phyloP scores from a whole-genome alignment of 2,113 vertebrate genomes.

The Diadophis punctatus region DNA sequence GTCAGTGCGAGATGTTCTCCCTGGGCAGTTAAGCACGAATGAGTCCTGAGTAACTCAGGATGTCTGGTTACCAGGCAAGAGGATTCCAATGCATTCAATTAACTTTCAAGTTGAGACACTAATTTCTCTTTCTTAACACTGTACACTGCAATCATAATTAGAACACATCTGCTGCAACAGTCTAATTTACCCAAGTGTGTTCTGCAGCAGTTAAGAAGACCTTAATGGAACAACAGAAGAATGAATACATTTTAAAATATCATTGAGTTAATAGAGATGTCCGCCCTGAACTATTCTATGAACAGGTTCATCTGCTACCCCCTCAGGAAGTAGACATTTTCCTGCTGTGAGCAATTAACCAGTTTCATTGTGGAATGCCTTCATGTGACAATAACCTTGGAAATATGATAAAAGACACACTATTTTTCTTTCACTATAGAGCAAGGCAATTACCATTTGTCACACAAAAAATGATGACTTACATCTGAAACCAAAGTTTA shows the following conservation, averaged over 20 bases:
- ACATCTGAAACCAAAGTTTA: slow-evolving; percentile 27
- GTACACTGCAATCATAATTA: slow-evolving; percentile 11
- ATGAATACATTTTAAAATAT: slow-evolving; percentile 32
- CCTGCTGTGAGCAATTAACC: slow-evolving; percentile 9
- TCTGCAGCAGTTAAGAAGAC: slow-evolving; percentile 15
- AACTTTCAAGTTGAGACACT: slow-evolving; percentile 17
- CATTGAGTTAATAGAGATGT: slow-evolving; percentile 24
- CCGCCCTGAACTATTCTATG: slow-evolving; percentile 5
- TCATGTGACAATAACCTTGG: slow-evolving; percentile 12
- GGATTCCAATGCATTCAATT: slow-evolving; percentile 6
- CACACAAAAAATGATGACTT: neutral
- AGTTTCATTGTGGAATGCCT: neutral
- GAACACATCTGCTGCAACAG: slow-evolving; percentile 20
- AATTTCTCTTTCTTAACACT: slow-evolving; percentile 16
- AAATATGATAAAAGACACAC: neutral
- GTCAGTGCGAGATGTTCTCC: neutral
- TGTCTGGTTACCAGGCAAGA: neutral
- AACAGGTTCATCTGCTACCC: slow-evolving; percentile 32
- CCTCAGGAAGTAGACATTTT: slow-evolving; percentile 21
- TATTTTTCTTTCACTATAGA: neutral
- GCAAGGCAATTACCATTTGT: neutral
- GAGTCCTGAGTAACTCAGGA: slow-evolving; percentile 13
- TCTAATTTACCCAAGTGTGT: slow-evolving; percentile 23
- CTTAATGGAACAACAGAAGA: neutral
- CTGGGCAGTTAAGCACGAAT: neutral